Evolutionary conservation across 2,113 vertebrate genomes (phyloP), one percentile per base, ranked within the genome.

Genomic region (Entelurus aequoreus): DNA sequence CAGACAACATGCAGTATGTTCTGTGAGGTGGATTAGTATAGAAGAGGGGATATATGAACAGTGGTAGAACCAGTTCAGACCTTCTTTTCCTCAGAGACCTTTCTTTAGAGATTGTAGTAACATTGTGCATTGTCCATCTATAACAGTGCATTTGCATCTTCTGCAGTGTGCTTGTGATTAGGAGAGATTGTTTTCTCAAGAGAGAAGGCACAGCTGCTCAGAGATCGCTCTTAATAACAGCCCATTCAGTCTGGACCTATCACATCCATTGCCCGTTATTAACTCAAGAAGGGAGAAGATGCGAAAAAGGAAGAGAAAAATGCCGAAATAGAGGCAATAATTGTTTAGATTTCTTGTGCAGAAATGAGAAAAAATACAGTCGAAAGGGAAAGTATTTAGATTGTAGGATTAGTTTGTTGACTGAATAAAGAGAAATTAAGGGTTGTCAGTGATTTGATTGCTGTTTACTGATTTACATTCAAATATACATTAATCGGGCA

Each of bases 71-170:
- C 14, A 60, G 5, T 2, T 49, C n/a, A 14, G 46, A 66, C 12
- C 21, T 50, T 51, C 28, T 28, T 28, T 28, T 28, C 28, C 3
- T 28, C 3, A 28, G 28, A 28, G 1, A 28, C 28, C 28, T 28
- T 28, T 4, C 28, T 28, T 28, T 28, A 28, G 28, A 28, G 28
- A 28, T 28, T 28, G 28, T 28, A 28, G 1, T 28, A 28, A 28
- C 28, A 28, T 28, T 28, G 28, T 28, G 28, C 28, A 28, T 28
- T 46, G 59, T 13, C 13, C 28, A 1, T 47, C 63, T 71, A 28
- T 28, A 48, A 57, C 15, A 13, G 55, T 11, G 64, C 48, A 82
- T 78, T 80, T 73, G 52, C 62, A 56, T 75, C 73, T 64, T 55
- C 28, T 28, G 28, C 28, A 28, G 28, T 40, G 9, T 62, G 50